These are phyloP conservation scores for Cryptus viduatorius DNA, from an alignment of 2,888 invertebrate genomes.

Conservation along the genomic window DNA sequence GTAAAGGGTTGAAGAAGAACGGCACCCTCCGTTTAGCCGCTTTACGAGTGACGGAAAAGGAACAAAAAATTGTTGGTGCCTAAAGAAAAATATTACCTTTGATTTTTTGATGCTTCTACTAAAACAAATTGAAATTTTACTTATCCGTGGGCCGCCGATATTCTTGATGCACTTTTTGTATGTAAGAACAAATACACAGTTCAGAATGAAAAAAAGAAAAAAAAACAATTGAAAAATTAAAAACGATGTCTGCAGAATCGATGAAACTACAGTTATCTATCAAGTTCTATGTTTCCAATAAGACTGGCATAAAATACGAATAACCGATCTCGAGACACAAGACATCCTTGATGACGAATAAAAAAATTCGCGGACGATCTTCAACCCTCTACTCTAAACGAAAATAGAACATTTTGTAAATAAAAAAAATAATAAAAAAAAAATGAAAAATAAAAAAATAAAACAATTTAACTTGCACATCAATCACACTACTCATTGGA, in stretches of 20 bases:
- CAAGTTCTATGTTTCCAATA: neutral
- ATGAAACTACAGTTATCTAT: neutral
- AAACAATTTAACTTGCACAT: constrained; percentile 1
- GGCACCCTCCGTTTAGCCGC: neutral
- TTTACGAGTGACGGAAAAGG: neutral
- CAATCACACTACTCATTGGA: constrained; percentile 13
- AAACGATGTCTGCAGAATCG: neutral
- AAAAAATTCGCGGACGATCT: neutral
- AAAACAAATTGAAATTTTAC: neutral
- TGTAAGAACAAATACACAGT: neutral
- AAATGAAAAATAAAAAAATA: neutral
- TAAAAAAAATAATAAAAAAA: neutral
- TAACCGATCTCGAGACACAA: neutral
- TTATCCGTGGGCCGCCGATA: neutral
- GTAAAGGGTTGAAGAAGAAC: constrained; percentile 7
- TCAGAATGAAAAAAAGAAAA: neutral
- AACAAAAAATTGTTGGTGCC: neutral
- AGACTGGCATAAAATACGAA: neutral
- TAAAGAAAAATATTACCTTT: neutral
- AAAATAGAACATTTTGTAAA: neutral
- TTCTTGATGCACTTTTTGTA: neutral
- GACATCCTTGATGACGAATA: neutral
- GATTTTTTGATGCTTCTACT: neutral
- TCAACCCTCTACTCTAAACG: constrained; percentile 3
- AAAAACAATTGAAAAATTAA: neutral